Evolutionary conservation across 2,113 vertebrate species (phyloP).

Genomic region (Tylochromis polylepis): DNA sequence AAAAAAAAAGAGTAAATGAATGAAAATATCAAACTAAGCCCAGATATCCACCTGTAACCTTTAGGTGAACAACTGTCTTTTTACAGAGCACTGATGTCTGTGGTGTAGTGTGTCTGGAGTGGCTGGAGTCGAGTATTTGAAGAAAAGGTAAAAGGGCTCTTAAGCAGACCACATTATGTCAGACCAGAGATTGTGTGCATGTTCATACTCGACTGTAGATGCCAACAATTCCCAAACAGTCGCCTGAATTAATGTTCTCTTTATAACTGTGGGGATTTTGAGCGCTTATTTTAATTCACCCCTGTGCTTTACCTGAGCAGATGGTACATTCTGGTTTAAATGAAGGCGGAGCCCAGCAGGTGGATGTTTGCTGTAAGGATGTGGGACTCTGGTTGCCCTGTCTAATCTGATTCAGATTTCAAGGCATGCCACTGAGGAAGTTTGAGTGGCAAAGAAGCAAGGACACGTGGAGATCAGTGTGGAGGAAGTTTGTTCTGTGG

Average conservation of each 20-base stretch:
- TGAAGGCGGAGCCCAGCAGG: not conserved
- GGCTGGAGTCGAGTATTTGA: not conserved
- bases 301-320: not conserved
- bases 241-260: not conserved
- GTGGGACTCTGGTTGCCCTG: not conserved
- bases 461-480: not conserved
- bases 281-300: not conserved
- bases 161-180: not conserved
- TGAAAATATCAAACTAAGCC: not conserved
- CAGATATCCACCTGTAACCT: fast-evolving
- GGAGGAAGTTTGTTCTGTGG: not conserved
- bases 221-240: not conserved
- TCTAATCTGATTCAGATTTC: fast-evolving
- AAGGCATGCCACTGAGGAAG: not conserved
- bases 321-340: not conserved
- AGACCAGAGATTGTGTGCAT: not conserved
- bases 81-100: not conserved
- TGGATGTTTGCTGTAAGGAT: fast-evolving
- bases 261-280: not conserved
- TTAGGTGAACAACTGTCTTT: not conserved
- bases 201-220: not conserved
- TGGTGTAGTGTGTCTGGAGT: fast-evolving
- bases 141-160: not conserved
- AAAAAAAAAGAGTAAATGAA: not conserved
- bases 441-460: not conserved